Conservation (phyloP, 2,888 invertebrate species). For the Glyphotaelius pellucidus region DNA sequence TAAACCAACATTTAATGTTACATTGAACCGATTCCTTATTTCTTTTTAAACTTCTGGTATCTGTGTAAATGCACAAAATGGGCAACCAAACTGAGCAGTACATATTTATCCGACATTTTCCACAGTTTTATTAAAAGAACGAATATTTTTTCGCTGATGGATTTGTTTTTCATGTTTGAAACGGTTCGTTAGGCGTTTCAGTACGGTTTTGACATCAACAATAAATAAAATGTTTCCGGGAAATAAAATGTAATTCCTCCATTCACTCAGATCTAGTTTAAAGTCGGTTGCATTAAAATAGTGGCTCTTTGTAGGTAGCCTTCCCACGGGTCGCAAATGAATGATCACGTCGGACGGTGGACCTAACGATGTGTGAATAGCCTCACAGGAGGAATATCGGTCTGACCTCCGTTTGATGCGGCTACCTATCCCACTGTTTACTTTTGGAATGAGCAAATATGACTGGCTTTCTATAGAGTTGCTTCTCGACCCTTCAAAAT, state of each 20-base stretch:
- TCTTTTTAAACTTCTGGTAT: neutral
- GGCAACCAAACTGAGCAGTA: neutral
- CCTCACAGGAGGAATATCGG: conserved; percentile 33
- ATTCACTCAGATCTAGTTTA: conserved; percentile 3
- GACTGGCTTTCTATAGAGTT: neutral
- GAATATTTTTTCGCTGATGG: neutral
- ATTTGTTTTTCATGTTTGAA: neutral
- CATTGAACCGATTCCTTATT: neutral
- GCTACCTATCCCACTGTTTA: conserved; percentile 6
- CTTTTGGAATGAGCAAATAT: conserved; percentile 10
- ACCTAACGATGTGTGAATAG: conserved; percentile 44
- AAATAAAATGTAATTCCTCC: neutral
- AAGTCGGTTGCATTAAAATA: neutral
- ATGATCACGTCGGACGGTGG: conserved; percentile 19
- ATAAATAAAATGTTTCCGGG: neutral
- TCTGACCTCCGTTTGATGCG: conserved; percentile 11
- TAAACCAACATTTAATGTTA: too few relatives aligned
- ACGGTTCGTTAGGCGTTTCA: neutral
- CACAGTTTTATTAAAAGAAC: neutral
- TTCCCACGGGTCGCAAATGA: conserved; percentile 23
- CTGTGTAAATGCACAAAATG: neutral
- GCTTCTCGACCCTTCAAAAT: neutral
- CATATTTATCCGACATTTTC: neutral
- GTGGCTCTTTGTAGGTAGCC: neutral
- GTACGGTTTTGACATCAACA: neutral